Base-by-base conservation (phyloP, 2,797 vertebrate genomes). In the Gobio occitaniae region DNA sequence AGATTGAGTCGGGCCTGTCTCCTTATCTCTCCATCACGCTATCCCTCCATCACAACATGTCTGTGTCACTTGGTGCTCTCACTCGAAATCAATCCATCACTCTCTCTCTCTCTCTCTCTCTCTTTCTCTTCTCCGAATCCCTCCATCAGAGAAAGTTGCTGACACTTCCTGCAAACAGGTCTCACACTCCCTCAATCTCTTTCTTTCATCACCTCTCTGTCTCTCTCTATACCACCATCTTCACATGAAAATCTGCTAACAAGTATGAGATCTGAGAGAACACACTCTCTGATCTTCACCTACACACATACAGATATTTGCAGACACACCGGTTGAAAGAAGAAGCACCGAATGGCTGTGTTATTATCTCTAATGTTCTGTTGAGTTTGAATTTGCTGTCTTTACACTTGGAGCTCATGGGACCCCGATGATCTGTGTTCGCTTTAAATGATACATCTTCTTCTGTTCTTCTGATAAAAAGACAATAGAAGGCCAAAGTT, bases 51-150 rank as follows among this genome's bases (percentile, higher is more conserved):
- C 63, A 83, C 69, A 70, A 79, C 78, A 66, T 69, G 71, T 82
- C 54, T 87, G 50, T 78, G 71, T 87, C 82, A 86, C 86, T 84
- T 75, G 80, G 87, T 78, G 80, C 84, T 86, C 87, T 71, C 84
- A 82, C 88, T 88, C 69, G 56, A 86, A 80, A 86, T 86, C 88
- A 75, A 80, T 78, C 79, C 78, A 74, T 74, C 82, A 90, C 72
- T 84, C 87, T 87, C 89, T 75, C 72, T 65, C 82, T 81, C 72
- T 84, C 87, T 87, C 89, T 75, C 72, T 65, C 82, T 81, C 87
- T 77, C 72, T 44, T 38, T 32, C n/a, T 79, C n/a, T 52, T 59
- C 38, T 83, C 69, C 21, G 21, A 54, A 79, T 76, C 78, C 65
- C 63, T 68, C 75, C 75, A 69, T 83, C 52, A 71, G 52, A 9